Evolutionary conservation across 2,113 vertebrate species (phyloP), one percentile per base, ranked within the genome.

Genomic region (Xenotilapia caudafasciata): DNA sequence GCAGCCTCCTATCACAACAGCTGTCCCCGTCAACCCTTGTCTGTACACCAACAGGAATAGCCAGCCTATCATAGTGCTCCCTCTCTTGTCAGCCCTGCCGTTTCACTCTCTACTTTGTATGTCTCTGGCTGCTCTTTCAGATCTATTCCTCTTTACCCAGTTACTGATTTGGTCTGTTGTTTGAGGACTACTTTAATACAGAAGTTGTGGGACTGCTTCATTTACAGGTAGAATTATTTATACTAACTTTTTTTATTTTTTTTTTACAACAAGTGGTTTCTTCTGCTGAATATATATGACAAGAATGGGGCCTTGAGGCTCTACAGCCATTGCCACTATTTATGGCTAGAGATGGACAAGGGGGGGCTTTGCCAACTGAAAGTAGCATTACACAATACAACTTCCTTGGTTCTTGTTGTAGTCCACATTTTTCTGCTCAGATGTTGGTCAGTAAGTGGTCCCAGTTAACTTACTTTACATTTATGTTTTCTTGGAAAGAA

Each of bases 1-100:
- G 51, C 93, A 84, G 86, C 80, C 80, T 90, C 81, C 75, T 96
- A 96, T 97, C 96, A 86, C 91, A 94, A 94, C 97, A 98, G 97
- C 97, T 98, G 98, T 97, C 97, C 95, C 92, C 60, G 87, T 75
- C 87, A 85, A 83, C 88, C 94, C 93, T 28, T 91, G 86, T 91
- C 87, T 85, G 89, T 90, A 82, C 88, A 15, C 58, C 38, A 91
- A 95, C 94, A 95, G 94, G 94, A 96, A 96, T 96, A 96, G 86
- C 82, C 85, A 70, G 87, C 94, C 96, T 96, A 92, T 93, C 88
- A 45, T 79, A 49, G 26, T 4, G 21, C 89, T 33, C 40, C 14
- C 51, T 12, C 77, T 53, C 83, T 58, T 26, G 42, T 35, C 11
- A n/a, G 85, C 86, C 49, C 49, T 23, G 38, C 86, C 6, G 23